Evolutionary conservation across 2,113 vertebrate genomes (phyloP).

Genomic region (Scomber scombrus): DNA sequence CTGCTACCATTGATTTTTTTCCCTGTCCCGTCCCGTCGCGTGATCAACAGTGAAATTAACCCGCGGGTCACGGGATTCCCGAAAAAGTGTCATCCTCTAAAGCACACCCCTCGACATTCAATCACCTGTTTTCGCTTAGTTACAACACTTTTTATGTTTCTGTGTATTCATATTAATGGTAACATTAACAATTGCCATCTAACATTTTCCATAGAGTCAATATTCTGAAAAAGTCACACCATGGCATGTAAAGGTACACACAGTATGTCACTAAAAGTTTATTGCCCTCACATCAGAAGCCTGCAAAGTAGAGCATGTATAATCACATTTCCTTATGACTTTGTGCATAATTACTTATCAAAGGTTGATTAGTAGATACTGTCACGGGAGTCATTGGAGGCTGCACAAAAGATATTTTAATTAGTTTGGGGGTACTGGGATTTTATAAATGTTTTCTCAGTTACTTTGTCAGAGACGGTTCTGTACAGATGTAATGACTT

Average conservation of each 20-base stretch:
- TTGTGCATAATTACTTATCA: conserved; percentile 76
- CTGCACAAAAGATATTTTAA: conserved; percentile 64
- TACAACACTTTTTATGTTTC: background rate
- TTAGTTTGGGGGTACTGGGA: conserved; percentile 65
- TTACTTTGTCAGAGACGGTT: conserved; percentile 11
- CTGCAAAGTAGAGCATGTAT: conserved; percentile 66
- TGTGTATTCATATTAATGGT: background rate
- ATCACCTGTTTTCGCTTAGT: too few relatives aligned
- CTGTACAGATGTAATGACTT: conserved; percentile 15
- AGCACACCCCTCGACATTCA: background rate
- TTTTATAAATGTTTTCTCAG: conserved; percentile 49
- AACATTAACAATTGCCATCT: background rate
- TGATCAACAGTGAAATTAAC: too few relatives aligned
- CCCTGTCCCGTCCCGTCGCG: too few relatives aligned
- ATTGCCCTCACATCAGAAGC: conserved; percentile 56
- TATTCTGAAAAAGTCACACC: conserved; percentile 13
- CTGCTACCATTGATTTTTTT: too few relatives aligned
- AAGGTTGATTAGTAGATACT: conserved; percentile 74
- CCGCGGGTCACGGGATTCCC: too few relatives aligned
- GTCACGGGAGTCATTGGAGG: conserved; percentile 60
- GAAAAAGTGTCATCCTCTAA: too few relatives aligned
- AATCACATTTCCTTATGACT: conserved; percentile 77
- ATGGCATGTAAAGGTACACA: background rate
- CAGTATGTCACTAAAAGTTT: conserved; percentile 22
- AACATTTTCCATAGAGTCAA: background rate